Evolutionary conservation across 2,888 invertebrate genomes (phyloP).

Genomic region (Eucriotettix oculatus): DNA sequence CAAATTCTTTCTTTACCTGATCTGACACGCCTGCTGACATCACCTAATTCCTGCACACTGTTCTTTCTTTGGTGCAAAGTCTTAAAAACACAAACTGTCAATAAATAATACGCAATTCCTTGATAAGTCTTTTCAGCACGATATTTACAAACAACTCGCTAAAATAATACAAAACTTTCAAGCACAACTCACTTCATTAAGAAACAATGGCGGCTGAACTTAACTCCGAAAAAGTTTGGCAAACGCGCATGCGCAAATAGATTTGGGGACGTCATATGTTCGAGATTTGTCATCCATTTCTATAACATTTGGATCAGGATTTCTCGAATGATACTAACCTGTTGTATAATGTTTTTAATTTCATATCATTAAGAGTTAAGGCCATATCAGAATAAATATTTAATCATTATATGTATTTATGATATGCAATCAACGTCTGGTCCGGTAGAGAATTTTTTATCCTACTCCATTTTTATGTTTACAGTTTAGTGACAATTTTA

Average conservation of each 20-base stretch:
- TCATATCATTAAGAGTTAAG: too few relatives aligned
- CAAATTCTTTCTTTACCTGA: constrained; percentile 47
- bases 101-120: constrained; percentile 5
- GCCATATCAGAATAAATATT: too few relatives aligned
- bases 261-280: constrained; percentile 8
- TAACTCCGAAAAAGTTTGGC: constrained; percentile 10
- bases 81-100: constrained; percentile 10
- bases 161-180: constrained; percentile 14
- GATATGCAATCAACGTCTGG: too few relatives aligned
- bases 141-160: constrained; percentile 11
- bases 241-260: constrained; percentile 6
- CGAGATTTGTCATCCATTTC: neutral
- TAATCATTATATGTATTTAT: too few relatives aligned
- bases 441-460: too few relatives aligned
- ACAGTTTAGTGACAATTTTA: too few relatives aligned
- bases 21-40: constrained; percentile 87
- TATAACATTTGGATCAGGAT: neutral
- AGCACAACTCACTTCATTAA: constrained; percentile 13
- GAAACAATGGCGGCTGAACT: constrained; percentile 14
- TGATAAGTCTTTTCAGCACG: constrained; percentile 9
- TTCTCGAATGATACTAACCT: too few relatives aligned
- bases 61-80: constrained; percentile 11
- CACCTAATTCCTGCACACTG: constrained; percentile 17
- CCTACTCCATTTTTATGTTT: too few relatives aligned
- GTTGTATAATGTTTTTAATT: too few relatives aligned